These are phyloP conservation scores for Melanotaenia boesemani DNA, from an alignment of 2,797 vertebrate species.

Conservation along the genomic window DNA sequence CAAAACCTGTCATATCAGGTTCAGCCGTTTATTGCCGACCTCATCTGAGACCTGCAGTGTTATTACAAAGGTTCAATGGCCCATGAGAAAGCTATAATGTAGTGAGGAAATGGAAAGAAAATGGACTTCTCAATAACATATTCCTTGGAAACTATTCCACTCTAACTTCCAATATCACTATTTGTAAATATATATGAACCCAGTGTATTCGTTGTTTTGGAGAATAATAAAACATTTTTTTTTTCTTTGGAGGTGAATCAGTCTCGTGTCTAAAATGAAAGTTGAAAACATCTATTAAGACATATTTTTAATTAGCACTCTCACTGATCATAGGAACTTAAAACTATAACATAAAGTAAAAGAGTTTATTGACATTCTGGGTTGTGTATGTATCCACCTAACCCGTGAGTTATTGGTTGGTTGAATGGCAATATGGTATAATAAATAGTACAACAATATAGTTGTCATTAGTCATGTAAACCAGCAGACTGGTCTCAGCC, in stretches of 20 bases:
- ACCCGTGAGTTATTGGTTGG: not conserved
- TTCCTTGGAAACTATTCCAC: slow-evolving; percentile 27
- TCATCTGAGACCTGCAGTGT: slow-evolving; percentile 32
- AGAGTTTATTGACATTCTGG: not conserved
- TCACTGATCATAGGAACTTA: not conserved
- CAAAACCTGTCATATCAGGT: slow-evolving; percentile 13
- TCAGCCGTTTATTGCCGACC: slow-evolving; percentile 19
- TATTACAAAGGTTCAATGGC: slow-evolving; percentile 56
- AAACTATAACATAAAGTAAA: not conserved
- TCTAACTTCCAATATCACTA: slow-evolving; percentile 19
- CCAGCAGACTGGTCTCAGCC: too few species aligned
- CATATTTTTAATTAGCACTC: too few species aligned
- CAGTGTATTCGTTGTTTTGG: slow-evolving; percentile 22
- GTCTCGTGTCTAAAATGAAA: not conserved
- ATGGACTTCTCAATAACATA: slow-evolving; percentile 27
- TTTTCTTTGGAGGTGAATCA: not conserved
- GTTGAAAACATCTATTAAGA: not conserved
- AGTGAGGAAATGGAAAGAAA: slow-evolving; percentile 47
- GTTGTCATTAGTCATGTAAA: not conserved
- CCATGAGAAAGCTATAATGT: slow-evolving; percentile 55
- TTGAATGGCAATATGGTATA: not conserved
- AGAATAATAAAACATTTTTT: slow-evolving; percentile 1
- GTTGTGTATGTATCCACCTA: not conserved
- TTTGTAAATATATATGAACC: slow-evolving; percentile 15
- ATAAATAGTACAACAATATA: not conserved